These are phyloP conservation scores for Coreoperca whiteheadi DNA, from an alignment of 2,113 vertebrate genomes.

Conservation along the genomic window DNA sequence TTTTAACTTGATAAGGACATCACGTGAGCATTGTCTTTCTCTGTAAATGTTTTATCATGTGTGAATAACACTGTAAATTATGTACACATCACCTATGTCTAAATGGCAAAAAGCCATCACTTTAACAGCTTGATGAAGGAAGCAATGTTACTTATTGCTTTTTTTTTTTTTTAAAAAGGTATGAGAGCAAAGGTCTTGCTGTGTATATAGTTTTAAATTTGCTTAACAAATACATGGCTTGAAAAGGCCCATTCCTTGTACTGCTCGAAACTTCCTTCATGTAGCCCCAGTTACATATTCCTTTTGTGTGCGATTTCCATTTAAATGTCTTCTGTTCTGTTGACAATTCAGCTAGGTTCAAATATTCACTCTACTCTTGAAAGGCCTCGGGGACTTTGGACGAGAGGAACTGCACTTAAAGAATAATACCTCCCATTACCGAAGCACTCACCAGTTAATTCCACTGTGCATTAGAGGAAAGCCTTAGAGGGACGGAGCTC, in stretches of 20 bases:
- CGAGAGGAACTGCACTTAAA: constrained; percentile 74
- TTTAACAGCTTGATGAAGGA: neutral
- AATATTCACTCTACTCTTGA: constrained; percentile 62
- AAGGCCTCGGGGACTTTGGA: constrained; percentile 61
- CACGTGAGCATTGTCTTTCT: neutral
- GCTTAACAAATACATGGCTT: constrained; percentile 43
- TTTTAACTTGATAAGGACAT: neutral
- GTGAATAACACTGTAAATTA: neutral
- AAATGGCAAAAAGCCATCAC: constrained; percentile 19
- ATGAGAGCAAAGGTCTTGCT: constrained; percentile 27
- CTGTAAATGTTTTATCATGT: neutral
- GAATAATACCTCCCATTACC: constrained; percentile 80
- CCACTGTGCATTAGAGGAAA: constrained; percentile 48
- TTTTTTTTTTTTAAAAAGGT: constrained; percentile 3
- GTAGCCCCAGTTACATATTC: constrained; percentile 48
- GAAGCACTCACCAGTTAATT: constrained; percentile 76
- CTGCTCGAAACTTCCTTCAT: constrained; percentile 46
- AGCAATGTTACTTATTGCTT: neutral
- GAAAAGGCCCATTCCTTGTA: constrained; percentile 14
- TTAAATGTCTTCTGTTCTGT: constrained; percentile 70
- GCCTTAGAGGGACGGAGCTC: constrained; percentile 54
- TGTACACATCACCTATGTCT: neutral
- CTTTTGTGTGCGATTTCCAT: constrained; percentile 61
- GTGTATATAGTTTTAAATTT: constrained; percentile 28
- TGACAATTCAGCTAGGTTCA: constrained; percentile 60